phyloP scores from a whole-genome alignment of 2,888 invertebrate species.

The Ennomos fuscantarius region DNA sequence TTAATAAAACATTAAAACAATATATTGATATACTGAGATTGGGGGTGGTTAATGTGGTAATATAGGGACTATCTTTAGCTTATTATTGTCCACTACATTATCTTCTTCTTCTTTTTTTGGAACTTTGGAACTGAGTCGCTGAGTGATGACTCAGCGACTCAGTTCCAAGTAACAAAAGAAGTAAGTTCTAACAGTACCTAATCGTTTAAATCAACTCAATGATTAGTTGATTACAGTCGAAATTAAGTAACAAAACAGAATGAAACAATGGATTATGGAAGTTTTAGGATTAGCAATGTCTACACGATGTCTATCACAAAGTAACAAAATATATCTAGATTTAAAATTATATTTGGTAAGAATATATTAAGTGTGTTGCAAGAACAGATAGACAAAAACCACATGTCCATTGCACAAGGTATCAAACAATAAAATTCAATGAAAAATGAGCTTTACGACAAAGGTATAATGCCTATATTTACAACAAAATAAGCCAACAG shows the following conservation, averaged over 20 bases:
- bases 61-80: no score
- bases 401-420: slow-evolving; percentile 35
- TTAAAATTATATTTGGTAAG: slow-evolving; percentile 25
- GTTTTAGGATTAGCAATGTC: background rate
- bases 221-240: background rate
- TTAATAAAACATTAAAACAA: no score
- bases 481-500: slow-evolving; percentile 16
- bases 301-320: slow-evolving; percentile 14
- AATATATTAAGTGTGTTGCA: slow-evolving; percentile 32
- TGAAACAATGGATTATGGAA: background rate
- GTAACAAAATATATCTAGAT: slow-evolving; percentile 20
- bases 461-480: slow-evolving; percentile 19
- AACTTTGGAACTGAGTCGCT: no score
- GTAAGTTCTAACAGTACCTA: no score
- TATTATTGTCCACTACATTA: no score
- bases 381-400: slow-evolving; percentile 30
- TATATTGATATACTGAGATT: no score
- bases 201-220: no score
- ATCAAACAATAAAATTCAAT: slow-evolving; percentile 25
- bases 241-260: background rate
- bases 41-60: no score
- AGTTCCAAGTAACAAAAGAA: no score
- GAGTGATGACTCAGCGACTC: no score
- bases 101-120: no score
- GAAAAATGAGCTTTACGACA: slow-evolving; percentile 21